phyloP scores from a whole-genome alignment of 2,113 vertebrate species.

The Tapirus terrestris region DNA sequence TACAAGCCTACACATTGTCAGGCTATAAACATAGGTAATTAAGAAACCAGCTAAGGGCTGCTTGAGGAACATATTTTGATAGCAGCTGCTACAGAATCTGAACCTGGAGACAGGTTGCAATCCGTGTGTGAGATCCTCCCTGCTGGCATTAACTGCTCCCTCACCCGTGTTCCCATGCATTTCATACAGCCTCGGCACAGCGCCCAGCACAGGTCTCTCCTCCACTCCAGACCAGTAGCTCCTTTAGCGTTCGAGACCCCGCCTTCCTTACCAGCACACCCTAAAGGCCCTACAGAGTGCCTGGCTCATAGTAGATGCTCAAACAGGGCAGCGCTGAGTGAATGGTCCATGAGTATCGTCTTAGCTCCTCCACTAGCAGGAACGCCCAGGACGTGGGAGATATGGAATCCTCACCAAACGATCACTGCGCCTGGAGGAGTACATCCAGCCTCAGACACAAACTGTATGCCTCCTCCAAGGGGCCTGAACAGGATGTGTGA shows the following conservation, averaged over 20 bases:
- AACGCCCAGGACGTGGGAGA: not conserved
- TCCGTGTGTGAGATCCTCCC: not conserved
- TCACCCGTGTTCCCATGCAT: not conserved
- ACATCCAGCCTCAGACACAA: not conserved
- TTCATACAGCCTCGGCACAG: not conserved
- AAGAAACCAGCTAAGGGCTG: conserved; percentile 3
- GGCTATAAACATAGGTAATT: conserved; percentile 31
- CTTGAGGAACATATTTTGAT: not conserved
- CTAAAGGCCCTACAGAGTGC: not conserved
- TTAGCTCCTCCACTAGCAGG: not conserved
- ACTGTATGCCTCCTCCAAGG: not conserved
- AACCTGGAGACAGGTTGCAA: not conserved
- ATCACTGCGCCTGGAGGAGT: not conserved
- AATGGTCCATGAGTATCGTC: not conserved
- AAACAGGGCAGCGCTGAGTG: not conserved
- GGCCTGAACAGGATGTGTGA: not conserved
- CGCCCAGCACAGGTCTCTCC: not conserved
- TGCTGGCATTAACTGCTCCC: not conserved
- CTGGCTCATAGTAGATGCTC: not conserved
- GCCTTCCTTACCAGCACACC: not conserved
- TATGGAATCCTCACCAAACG: not conserved
- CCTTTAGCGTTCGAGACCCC: not conserved
- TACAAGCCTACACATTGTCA: not conserved
- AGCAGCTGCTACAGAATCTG: not conserved
- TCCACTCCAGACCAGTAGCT: not conserved